Percentiles rank a stretch among this genome's conserved stretches.
Evolutionary conservation across 2,888 invertebrate species (phyloP).

Genomic region (Coelinius sp.): DNA sequence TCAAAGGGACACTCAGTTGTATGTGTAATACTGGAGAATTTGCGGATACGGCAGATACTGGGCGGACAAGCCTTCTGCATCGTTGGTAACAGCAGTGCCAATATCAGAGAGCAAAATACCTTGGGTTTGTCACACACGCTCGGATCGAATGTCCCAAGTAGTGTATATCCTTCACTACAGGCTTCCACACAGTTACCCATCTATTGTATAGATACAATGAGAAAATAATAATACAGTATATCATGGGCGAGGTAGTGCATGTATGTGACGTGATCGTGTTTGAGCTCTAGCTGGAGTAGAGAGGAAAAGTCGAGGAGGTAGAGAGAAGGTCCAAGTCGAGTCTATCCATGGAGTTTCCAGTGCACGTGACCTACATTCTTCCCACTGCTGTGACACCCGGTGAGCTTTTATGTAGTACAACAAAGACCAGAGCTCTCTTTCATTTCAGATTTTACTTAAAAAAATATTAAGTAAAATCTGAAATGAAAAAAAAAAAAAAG

Average conservation of each 20-base stretch:
- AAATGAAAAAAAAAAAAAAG: too few relatives aligned
- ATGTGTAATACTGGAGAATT: conserved; percentile 30
- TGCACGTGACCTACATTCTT: conserved; percentile 48
- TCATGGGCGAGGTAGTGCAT: conserved; percentile 1
- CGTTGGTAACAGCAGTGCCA: too few relatives aligned
- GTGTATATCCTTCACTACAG: too few relatives aligned
- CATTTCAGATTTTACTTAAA: too few relatives aligned
- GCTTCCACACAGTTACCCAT: conserved; percentile 7
- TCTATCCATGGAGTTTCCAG: conserved; percentile 23
- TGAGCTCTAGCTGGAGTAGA: conserved; percentile 16
- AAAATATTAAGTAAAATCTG: conserved; percentile 15
- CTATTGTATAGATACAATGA: conserved; percentile 22
- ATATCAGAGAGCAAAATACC: conserved; percentile 31
- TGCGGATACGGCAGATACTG: conserved; percentile 10
- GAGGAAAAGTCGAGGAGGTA: conserved; percentile 17
- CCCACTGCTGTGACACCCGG: conserved; percentile 27
- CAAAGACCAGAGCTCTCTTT: conserved; percentile 1
- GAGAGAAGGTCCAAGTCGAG: conserved; percentile 18
- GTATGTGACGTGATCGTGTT: conserved; percentile 26
- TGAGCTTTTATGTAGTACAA: conserved; percentile 14
- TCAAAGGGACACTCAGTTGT: background rate
- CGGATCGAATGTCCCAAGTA: conserved; percentile 31
- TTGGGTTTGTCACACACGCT: conserved; percentile 34
- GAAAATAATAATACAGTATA: conserved; percentile 29
- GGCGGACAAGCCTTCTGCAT: background rate